phyloP scores from a whole-genome alignment of 2,888 invertebrate genomes.

The Nebria salina region DNA sequence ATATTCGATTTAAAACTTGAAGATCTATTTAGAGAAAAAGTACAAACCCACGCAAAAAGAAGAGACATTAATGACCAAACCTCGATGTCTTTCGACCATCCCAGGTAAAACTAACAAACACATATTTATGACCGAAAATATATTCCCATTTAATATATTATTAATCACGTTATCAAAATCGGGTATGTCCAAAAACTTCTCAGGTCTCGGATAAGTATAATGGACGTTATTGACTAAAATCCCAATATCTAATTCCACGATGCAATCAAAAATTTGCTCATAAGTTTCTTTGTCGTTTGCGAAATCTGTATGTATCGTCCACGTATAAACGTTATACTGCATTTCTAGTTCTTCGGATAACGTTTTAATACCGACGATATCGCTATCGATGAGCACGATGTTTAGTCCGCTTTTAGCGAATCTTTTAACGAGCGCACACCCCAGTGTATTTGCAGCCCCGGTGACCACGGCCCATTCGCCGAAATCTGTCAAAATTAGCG shows the following conservation, averaged over 20 bases:
- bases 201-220: conserved; percentile 84
- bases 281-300: conserved; percentile 78
- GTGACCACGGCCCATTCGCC: conserved; percentile 71
- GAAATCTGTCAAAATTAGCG: not conserved
- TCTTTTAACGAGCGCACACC: conserved; percentile 83
- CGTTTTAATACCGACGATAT: conserved; percentile 74
- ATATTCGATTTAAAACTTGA: too few relatives aligned
- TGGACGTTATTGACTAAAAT: conserved; percentile 94
- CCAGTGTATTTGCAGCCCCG: conserved; percentile 91
- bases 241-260: conserved; percentile 82
- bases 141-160: conserved; percentile 79
- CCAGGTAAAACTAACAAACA: conserved; percentile 83
- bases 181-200: conserved; percentile 76
- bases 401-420: conserved; percentile 80
- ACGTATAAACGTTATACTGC: conserved; percentile 77
- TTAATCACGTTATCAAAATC: conserved; percentile 68
- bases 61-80: conserved; percentile 89
- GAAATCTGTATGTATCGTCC: conserved; percentile 84
- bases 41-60: conserved; percentile 66
- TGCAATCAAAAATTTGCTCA: conserved; percentile 72
- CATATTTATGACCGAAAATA: conserved; percentile 84
- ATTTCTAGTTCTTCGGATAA: conserved; percentile 79
- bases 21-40: too few relatives aligned
- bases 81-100: conserved; percentile 82
- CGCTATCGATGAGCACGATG: conserved; percentile 82